Percentiles rank a stretch among this genome's conserved stretches.
Conservation (phyloP, 2,888 invertebrate genomes). For the Parascotia fuliginaria region DNA sequence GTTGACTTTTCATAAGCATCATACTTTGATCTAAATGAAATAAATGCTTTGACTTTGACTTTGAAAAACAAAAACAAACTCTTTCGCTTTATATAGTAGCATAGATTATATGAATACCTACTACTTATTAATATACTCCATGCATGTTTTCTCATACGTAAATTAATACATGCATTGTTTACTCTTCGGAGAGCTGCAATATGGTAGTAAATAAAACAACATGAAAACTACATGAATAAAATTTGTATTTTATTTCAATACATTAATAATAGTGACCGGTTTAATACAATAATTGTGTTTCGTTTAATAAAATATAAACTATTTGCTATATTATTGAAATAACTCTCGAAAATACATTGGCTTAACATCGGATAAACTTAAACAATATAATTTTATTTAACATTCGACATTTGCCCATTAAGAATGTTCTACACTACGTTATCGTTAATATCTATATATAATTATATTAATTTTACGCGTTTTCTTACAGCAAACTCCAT, state of each 20-base stretch:
- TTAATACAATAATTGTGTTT: conserved; percentile 78
- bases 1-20: no score
- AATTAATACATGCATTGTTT: no score
- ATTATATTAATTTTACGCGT: conserved; percentile 34
- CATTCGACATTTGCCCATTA: conserved; percentile 44
- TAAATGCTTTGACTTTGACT: no score
- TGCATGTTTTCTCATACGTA: no score
- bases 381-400: no score
- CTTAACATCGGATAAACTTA: conserved; percentile 72
- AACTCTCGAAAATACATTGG: conserved; percentile 83
- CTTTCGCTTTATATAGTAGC: no score
- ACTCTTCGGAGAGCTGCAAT: no score
- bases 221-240: conserved; percentile 77
- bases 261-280: conserved; percentile 47
- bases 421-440: conserved; percentile 40
- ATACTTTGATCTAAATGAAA: no score
- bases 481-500: conserved; percentile 39
- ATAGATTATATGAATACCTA: no score
- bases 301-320: conserved; percentile 81
- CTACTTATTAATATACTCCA: no score
- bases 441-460: conserved; percentile 16
- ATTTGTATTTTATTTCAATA: conserved; percentile 81
- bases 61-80: no score
- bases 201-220: conserved; percentile 61
- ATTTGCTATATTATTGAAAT: conserved; percentile 73